A percentile compares a stretch with the other conserved stretches of the same genome.
phyloP scores from a whole-genome alignment of 37 sponge, comb jelly and placozoan species.

The Theonella swinhoei region DNA sequence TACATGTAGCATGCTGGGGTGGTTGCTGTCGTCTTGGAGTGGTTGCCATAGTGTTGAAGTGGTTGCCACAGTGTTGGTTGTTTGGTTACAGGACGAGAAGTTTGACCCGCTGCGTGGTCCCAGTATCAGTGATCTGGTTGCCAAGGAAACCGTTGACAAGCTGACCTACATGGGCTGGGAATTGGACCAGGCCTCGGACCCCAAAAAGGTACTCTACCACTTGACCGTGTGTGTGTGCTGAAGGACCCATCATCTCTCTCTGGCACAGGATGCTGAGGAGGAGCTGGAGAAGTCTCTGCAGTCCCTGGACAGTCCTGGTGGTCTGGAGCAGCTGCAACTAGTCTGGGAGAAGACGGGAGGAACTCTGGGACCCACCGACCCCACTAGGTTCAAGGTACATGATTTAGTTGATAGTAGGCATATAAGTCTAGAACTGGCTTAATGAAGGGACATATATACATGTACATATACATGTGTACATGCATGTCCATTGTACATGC shows the following conservation, averaged over 20 bases:
- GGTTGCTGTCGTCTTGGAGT: background rate
- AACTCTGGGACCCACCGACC: slow-evolving; percentile 18
- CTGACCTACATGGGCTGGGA: slow-evolving; percentile 91
- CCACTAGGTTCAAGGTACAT: slow-evolving; percentile 38
- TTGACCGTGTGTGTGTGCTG: background rate
- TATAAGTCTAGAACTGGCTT: too few relatives aligned
- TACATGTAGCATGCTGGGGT: background rate
- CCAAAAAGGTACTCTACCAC: slow-evolving; percentile 42
- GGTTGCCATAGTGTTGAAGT: background rate
- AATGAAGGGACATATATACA: too few relatives aligned
- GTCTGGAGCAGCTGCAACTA: background rate
- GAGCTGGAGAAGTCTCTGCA: background rate
- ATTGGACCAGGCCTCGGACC: slow-evolving; percentile 66
- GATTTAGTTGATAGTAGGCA: too few relatives aligned
- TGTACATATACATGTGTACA: too few relatives aligned
- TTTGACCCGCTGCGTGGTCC: slow-evolving; percentile 80
- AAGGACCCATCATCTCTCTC: background rate
- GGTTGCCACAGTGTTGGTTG: background rate
- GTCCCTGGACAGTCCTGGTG: too few relatives aligned
- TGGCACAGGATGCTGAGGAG: background rate
- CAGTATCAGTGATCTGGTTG: slow-evolving; percentile 82
- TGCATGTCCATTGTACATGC: too few relatives aligned
- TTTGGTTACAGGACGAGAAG: slow-evolving; percentile 63
- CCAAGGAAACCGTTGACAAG: slow-evolving; percentile 76
- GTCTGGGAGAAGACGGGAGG: slow-evolving; percentile 4